Percentiles rank a stretch among this genome's conserved stretches.
These are phyloP conservation scores for Dryadula phaetusa DNA, from an alignment of 2,888 invertebrate genomes.

Conservation along the genomic window DNA sequence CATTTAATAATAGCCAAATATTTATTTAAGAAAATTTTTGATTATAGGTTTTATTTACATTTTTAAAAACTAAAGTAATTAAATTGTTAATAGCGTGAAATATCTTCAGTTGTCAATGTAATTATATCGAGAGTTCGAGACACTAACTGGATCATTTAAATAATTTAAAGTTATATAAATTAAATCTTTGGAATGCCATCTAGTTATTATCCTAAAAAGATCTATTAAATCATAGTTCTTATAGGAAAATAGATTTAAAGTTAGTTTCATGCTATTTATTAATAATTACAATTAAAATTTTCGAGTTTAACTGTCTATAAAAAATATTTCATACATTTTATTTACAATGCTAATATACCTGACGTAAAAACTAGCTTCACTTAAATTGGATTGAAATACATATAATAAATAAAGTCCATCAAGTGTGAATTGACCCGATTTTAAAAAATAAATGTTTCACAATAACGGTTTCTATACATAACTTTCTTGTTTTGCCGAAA, in stretches of 20 bases:
- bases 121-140: not conserved
- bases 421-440: not conserved
- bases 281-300: not conserved
- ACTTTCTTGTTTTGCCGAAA: slow-evolving; percentile 91
- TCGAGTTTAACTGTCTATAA: not conserved
- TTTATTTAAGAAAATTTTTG: not conserved
- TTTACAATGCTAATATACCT: not conserved
- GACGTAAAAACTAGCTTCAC: not conserved
- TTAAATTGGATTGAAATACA: not conserved
- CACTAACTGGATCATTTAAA: slow-evolving; percentile 13
- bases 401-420: not conserved
- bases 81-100: slow-evolving; percentile 39
- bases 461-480: slow-evolving; percentile 83
- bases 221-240: slow-evolving; percentile 11
- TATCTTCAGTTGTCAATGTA: slow-evolving; percentile 44
- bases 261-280: not conserved
- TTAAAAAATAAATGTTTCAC: not conserved
- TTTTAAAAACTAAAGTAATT: not conserved
- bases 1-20: slow-evolving; percentile 1
- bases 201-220: slow-evolving; percentile 1
- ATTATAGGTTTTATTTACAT: slow-evolving; percentile 26
- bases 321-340: not conserved
- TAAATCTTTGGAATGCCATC: slow-evolving; percentile 19
- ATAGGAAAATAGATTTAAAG: not conserved
- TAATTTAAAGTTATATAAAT: slow-evolving; percentile 12